Percentiles rank a stretch among this genome's conserved stretches.
These are phyloP conservation scores for Pogonus chalceus DNA, from an alignment of 1,140 invertebrate genomes.

Conservation along the genomic window DNA sequence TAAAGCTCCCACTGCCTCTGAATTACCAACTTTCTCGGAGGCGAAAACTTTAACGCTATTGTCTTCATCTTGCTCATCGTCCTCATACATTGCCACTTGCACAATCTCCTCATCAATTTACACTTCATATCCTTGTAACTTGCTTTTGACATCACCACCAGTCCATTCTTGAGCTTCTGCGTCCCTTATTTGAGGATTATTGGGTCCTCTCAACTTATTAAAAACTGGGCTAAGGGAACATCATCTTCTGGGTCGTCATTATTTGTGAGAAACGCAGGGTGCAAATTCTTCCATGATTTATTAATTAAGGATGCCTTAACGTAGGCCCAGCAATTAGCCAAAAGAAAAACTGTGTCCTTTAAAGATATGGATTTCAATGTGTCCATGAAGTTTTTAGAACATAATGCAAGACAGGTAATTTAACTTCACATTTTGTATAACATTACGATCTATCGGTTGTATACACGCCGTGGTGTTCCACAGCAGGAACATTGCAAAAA, in stretches of 20 bases:
- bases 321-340: no score
- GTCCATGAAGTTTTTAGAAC: slow-evolving; percentile 15
- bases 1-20: no score
- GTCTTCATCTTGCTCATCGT: no score
- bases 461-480: slow-evolving; percentile 24
- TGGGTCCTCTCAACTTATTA: slow-evolving; percentile 6
- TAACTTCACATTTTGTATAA: slow-evolving; percentile 18
- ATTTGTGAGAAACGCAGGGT: slow-evolving; percentile 4
- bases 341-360: slow-evolving; percentile 14
- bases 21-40: no score
- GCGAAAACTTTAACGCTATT: no score
- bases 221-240: background rate
- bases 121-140: slow-evolving; percentile 13
- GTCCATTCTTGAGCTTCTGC: no score
- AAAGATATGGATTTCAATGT: slow-evolving; percentile 13
- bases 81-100: no score
- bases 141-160: slow-evolving; percentile 4
- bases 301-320: slow-evolving; percentile 9
- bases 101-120: no score
- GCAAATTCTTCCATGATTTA: slow-evolving; percentile 12
- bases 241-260: no score
- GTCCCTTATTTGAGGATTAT: no score
- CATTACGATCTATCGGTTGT: slow-evolving; percentile 26
- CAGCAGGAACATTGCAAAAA: slow-evolving; percentile 25
- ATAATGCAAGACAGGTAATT: slow-evolving; percentile 16